These are phyloP conservation scores for Marasmarcha lunaedactyla DNA, from an alignment of 2,888 invertebrate species.

Conservation along the genomic window DNA sequence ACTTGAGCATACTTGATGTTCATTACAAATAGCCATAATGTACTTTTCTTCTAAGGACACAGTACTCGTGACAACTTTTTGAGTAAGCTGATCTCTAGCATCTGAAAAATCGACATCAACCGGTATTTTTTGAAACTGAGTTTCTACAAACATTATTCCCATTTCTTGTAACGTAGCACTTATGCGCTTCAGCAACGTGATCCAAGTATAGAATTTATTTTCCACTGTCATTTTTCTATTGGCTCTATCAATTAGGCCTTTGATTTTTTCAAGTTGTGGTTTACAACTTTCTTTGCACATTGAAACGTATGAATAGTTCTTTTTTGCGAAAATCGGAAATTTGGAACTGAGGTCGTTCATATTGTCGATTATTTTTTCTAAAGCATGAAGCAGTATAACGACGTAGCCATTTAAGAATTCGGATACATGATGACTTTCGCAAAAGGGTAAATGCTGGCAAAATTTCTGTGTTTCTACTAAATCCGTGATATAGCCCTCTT, in stretches of 20 bases:
- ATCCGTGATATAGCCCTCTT: background rate
- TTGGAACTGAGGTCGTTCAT: background rate
- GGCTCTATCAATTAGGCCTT: constrained; percentile 23
- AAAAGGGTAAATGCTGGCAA: constrained; percentile 32
- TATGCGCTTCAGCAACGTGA: constrained; percentile 34
- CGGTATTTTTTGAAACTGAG: constrained; percentile 20
- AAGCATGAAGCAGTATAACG: constrained; percentile 23
- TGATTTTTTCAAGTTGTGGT: constrained; percentile 15
- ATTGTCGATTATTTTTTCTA: constrained; percentile 24
- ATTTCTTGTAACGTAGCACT: constrained; percentile 32
- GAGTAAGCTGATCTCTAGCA: constrained; percentile 24
- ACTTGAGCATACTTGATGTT: background rate
- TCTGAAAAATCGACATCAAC: constrained; percentile 14
- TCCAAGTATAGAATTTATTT: constrained; percentile 27
- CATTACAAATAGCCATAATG: background rate
- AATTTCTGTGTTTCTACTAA: constrained; percentile 24
- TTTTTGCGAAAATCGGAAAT: too few species aligned
- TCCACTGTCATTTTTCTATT: constrained; percentile 21
- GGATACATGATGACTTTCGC: constrained; percentile 14
- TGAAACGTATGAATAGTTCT: too few species aligned
- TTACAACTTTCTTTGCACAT: too few species aligned
- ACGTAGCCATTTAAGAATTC: constrained; percentile 36
- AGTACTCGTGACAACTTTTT: constrained; percentile 18
- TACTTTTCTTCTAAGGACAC: background rate
- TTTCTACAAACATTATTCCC: constrained; percentile 20